Evolutionary conservation across 2,113 vertebrate species (phyloP).

Genomic region (Rhombomys opimus): DNA sequence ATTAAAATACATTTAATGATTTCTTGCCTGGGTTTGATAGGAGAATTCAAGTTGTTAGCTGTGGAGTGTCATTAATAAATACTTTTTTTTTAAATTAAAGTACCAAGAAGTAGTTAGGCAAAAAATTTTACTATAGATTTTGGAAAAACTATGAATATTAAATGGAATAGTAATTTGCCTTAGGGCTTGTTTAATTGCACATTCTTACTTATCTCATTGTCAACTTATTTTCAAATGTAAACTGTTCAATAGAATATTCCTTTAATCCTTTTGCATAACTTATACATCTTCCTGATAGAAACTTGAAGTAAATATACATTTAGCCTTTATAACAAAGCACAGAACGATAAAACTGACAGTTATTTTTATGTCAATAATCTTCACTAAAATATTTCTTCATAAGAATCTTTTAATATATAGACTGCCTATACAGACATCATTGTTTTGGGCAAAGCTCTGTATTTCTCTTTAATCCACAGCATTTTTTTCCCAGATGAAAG

Average conservation of each 20-base stretch:
- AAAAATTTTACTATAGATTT: constrained; percentile 35
- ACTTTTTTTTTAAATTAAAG: constrained; percentile 83
- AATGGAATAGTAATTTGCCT: constrained; percentile 79
- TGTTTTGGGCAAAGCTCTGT: constrained; percentile 9
- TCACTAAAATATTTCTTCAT: constrained; percentile 45
- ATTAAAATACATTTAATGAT: constrained; percentile 76
- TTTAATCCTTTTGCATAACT: constrained; percentile 46
- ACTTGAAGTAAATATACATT: constrained; percentile 65
- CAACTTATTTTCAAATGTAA: constrained; percentile 82
- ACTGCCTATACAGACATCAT: constrained; percentile 24
- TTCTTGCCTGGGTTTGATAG: constrained; percentile 74
- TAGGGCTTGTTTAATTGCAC: constrained; percentile 66
- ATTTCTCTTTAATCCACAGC: neutral
- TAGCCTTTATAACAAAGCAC: constrained; percentile 39
- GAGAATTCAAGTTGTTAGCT: constrained; percentile 66
- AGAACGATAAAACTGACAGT: constrained; percentile 54
- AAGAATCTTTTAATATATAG: neutral
- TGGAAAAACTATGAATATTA: constrained; percentile 52
- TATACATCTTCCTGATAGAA: constrained; percentile 63
- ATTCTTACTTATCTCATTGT: constrained; percentile 79
- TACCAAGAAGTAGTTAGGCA: constrained; percentile 66
- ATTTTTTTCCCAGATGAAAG: neutral
- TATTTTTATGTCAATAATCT: constrained; percentile 55
- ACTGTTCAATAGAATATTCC: constrained; percentile 21
- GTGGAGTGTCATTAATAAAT: constrained; percentile 73